A percentile compares a stretch with the other conserved stretches of the same genome.
Conservation (phyloP, 1,140 invertebrate genomes). For the Gryllus bimaculatus region DNA sequence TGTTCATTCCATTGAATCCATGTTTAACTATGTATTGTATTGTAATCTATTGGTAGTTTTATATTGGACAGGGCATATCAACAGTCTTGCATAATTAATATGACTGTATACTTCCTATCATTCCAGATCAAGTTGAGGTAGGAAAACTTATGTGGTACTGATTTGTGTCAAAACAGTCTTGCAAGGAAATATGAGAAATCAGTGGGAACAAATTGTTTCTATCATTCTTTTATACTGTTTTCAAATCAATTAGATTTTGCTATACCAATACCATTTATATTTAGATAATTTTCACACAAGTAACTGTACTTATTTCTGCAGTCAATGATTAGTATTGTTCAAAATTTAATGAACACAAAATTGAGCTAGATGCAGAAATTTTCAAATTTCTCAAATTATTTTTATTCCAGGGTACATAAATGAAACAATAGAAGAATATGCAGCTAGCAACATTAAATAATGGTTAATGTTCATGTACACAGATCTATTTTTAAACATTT, state of each 20-base stretch:
- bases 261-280: neutral
- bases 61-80: neutral
- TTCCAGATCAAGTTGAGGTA: slow-evolving; percentile 1
- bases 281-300: neutral
- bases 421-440: too few species aligned
- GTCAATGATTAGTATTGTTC: too few species aligned
- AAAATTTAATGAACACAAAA: too few species aligned
- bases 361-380: too few species aligned
- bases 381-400: neutral
- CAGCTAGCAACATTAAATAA: neutral
- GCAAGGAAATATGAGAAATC: neutral
- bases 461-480: neutral
- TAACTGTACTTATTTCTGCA: too few species aligned
- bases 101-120: neutral
- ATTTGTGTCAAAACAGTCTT: neutral
- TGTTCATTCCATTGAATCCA: neutral
- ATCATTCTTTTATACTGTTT: neutral
- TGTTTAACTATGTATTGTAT: neutral
- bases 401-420: neutral
- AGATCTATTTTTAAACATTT: neutral
- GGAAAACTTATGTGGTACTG: neutral
- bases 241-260: neutral
- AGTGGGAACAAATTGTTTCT: neutral
- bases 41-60: neutral
- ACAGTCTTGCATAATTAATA: neutral